A percentile compares a stretch with the other conserved stretches of the same genome.
Evolutionary conservation across 1,140 invertebrate species (phyloP).

Genomic region (Physella acuta): DNA sequence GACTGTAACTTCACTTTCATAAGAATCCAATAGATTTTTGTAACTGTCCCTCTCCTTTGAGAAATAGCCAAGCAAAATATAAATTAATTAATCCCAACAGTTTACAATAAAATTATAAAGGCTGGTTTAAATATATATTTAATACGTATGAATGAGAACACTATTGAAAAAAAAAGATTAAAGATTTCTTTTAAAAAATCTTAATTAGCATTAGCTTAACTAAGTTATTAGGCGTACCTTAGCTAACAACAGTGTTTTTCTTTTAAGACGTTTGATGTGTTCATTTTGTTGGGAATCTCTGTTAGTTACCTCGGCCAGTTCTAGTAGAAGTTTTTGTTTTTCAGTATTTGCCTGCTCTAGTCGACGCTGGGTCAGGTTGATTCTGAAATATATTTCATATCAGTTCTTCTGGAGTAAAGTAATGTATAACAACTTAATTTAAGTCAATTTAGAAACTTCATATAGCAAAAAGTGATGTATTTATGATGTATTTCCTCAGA

Average conservation of each 20-base stretch:
- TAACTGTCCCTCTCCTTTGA: constrained; percentile 68
- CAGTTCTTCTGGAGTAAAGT: no score
- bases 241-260: constrained; percentile 68
- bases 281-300: constrained; percentile 54
- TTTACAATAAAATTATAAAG: no score
- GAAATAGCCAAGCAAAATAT: constrained; percentile 6
- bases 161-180: neutral
- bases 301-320: constrained; percentile 31
- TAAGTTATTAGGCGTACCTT: no score
- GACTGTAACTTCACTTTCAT: constrained; percentile 76
- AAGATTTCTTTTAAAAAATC: no score
- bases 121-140: no score
- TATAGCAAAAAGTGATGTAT: no score
- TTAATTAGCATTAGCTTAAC: no score
- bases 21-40: constrained; percentile 76
- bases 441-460: no score
- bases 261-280: constrained; percentile 62
- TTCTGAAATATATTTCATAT: neutral
- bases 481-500: no score
- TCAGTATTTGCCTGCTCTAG: constrained; percentile 28
- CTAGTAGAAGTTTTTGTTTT: constrained; percentile 23
- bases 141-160: neutral
- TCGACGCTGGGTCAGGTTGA: constrained; percentile 13
- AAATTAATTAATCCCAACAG: no score
- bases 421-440: no score